Evolutionary conservation across 1,140 invertebrate species (phyloP).

Genomic region (Papilio helenus): DNA sequence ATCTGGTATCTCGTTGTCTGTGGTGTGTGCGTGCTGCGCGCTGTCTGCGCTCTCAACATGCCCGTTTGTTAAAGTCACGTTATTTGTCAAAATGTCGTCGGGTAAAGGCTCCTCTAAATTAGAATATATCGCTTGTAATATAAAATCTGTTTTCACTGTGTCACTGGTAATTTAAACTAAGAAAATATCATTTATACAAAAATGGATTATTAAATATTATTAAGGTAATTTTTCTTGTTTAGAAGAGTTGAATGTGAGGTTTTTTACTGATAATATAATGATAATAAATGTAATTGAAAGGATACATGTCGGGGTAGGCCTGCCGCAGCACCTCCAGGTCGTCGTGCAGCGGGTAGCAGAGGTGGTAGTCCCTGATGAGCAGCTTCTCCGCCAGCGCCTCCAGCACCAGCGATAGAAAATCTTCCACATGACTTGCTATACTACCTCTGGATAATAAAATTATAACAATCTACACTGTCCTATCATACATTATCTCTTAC

Average conservation of each 20-base stretch:
- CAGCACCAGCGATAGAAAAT: conserved; percentile 85
- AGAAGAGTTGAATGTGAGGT: too few relatives aligned
- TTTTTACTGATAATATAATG: too few relatives aligned
- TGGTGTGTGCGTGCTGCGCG: conserved; percentile 61
- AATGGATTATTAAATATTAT: background rate
- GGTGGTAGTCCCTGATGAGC: conserved; percentile 89
- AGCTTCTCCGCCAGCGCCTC: conserved; percentile 86
- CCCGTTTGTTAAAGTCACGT: conserved; percentile 58
- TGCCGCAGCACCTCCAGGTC: conserved; percentile 85
- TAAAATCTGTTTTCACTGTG: conserved; percentile 84
- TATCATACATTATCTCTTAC: too few relatives aligned
- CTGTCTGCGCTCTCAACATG: conserved; percentile 61
- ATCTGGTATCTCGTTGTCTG: conserved; percentile 73
- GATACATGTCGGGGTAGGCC: conserved; percentile 86
- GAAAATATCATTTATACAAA: conserved; percentile 37
- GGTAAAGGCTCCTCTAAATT: conserved; percentile 67
- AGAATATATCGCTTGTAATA: conserved; percentile 81
- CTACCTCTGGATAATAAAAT: conserved; percentile 73
- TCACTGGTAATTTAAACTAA: conserved; percentile 81
- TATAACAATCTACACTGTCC: too few relatives aligned
- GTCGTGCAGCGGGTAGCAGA: conserved; percentile 84
- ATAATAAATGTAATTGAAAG: conserved; percentile 73
- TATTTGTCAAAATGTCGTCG: conserved; percentile 53
- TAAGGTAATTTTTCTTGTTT: background rate
- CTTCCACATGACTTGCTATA: conserved; percentile 81